Conservation (phyloP, 2,888 invertebrate species). For the Xanthorhoe spadicearia region DNA sequence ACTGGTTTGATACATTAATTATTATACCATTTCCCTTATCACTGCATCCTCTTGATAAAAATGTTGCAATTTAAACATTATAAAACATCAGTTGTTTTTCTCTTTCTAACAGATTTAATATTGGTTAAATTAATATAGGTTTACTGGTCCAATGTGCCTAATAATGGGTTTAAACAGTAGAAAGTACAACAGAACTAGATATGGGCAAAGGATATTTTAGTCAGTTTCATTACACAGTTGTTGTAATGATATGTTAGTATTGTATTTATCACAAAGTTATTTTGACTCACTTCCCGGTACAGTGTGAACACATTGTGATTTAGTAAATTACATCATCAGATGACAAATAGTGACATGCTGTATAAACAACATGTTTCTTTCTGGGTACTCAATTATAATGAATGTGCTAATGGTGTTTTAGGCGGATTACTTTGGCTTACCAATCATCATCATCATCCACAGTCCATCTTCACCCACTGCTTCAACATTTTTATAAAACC, state of each 20-base stretch:
- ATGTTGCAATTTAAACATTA: neutral
- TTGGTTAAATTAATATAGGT: too few relatives aligned
- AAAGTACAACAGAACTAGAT: too few relatives aligned
- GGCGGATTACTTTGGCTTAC: neutral
- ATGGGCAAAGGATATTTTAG: neutral
- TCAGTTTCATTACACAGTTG: neutral
- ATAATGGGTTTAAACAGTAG: neutral
- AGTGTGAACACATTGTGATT: slow-evolving; percentile 4
- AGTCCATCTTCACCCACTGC: too few relatives aligned
- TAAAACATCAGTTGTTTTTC: neutral
- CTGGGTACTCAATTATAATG: slow-evolving; percentile 5
- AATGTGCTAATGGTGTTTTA: slow-evolving; percentile 18
- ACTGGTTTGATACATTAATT: neutral
- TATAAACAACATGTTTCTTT: slow-evolving; percentile 15
- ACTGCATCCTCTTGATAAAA: neutral
- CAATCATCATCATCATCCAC: too few relatives aligned
- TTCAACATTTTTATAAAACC: too few relatives aligned
- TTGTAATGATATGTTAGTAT: too few relatives aligned
- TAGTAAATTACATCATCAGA: slow-evolving; percentile 26
- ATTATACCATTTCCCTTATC: neutral
- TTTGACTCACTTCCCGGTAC: slow-evolving; percentile 21
- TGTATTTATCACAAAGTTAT: slow-evolving; percentile 17
- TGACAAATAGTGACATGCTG: slow-evolving; percentile 30
- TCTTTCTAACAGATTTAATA: neutral
- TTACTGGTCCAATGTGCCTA: too few relatives aligned